These are phyloP conservation scores for Trachelus tabidus DNA, from an alignment of 2,888 invertebrate genomes.

Conservation along the genomic window DNA sequence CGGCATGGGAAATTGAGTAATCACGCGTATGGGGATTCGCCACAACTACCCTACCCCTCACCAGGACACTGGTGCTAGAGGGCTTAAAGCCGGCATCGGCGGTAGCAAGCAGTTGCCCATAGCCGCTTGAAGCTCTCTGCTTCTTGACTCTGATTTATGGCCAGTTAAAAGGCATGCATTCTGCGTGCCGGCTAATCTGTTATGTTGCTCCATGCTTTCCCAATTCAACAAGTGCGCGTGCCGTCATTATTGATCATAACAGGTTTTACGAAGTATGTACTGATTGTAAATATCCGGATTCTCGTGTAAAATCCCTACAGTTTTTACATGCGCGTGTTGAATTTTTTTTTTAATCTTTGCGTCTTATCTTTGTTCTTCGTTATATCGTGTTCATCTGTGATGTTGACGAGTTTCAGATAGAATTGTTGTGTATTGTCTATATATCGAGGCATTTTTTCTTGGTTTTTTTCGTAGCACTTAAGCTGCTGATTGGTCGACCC, in stretches of 20 bases:
- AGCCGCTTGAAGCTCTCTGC: not conserved
- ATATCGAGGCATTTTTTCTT: not conserved
- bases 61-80: conserved; percentile 2
- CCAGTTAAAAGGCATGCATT: conserved; percentile 44
- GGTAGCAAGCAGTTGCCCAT: not conserved
- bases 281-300: conserved; percentile 15
- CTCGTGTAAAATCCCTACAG: not conserved
- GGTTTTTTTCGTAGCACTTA: not conserved
- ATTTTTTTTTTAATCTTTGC: not conserved
- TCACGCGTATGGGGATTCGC: not conserved
- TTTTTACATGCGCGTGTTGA: not conserved
- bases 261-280: conserved; percentile 1
- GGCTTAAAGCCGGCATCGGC: not conserved
- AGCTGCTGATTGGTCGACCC: conserved; percentile 24
- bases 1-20: conserved; percentile 2
- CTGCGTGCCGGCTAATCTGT: conserved; percentile 10
- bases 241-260: conserved; percentile 28
- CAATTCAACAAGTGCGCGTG: conserved; percentile 55
- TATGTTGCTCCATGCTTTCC: conserved; percentile 23
- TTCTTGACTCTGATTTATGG: conserved; percentile 61
- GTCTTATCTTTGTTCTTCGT: not conserved
- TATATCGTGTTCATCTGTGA: not conserved
- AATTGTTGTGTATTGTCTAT: not conserved
- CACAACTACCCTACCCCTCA: not conserved
- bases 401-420: not conserved